Conservation (phyloP, 1,140 invertebrate genomes). For the Ditylenchus dipsaci region DNA sequence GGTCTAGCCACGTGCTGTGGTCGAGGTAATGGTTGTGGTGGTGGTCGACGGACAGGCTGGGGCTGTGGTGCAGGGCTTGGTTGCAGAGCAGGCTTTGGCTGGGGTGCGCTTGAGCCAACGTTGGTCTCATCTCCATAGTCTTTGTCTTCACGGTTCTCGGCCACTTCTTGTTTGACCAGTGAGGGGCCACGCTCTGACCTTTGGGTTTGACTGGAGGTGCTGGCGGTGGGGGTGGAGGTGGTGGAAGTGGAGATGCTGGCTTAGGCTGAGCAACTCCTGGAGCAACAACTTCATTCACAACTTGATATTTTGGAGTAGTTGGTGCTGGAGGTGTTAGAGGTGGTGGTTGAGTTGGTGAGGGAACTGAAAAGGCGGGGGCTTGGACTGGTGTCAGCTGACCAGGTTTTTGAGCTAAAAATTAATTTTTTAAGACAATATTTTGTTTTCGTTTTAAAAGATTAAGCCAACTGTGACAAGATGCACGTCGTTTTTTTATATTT, state of each 20-base stretch:
- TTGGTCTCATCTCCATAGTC: not conserved
- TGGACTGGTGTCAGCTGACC: not conserved
- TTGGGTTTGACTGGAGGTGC: not conserved
- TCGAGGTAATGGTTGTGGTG: not conserved
- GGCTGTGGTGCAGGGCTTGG: not conserved
- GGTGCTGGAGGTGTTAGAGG: not conserved
- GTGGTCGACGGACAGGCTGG: not conserved
- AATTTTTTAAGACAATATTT: too few species aligned
- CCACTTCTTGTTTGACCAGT: not conserved
- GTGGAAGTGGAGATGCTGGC: not conserved
- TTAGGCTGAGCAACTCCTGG: not conserved
- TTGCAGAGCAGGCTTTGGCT: not conserved
- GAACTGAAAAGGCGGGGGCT: not conserved
- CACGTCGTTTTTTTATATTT: too few species aligned
- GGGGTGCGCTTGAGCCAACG: not conserved
- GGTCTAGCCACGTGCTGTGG: not conserved
- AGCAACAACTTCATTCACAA: not conserved
- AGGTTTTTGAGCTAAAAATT: not conserved
- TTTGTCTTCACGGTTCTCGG: not conserved
- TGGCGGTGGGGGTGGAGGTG: not conserved
- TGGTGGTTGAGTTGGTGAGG: not conserved
- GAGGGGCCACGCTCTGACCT: not conserved
- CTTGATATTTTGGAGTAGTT: not conserved
- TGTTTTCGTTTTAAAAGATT: too few species aligned
- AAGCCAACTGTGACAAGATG: too few species aligned